Percentiles rank a stretch among this genome's conserved stretches.
Evolutionary conservation across 2,888 invertebrate species (phyloP).

Genomic region (Calliopum simillimum): DNA sequence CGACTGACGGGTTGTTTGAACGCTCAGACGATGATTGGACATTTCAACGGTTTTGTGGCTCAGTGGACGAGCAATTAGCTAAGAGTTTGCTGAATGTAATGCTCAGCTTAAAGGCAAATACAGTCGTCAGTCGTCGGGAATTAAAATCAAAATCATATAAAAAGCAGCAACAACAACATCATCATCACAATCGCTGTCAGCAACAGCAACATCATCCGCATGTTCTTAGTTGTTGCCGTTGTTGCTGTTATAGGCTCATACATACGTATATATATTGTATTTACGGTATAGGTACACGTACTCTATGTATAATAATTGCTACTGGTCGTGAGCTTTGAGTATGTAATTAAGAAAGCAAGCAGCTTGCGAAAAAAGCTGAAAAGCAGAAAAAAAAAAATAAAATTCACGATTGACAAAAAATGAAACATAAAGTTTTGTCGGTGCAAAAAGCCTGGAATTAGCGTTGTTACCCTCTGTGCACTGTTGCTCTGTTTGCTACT

Average conservation of each 20-base stretch:
- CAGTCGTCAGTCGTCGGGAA: conserved; percentile 21
- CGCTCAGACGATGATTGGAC: neutral
- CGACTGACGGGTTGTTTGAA: conserved; percentile 20
- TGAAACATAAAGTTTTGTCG: neutral
- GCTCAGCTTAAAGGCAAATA: conserved; percentile 28
- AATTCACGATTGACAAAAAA: no score
- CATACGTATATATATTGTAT: no score
- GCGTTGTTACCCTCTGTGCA: neutral
- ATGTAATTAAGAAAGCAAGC: conserved; percentile 27
- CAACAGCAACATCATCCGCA: conserved; percentile 7
- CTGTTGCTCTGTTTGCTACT: neutral
- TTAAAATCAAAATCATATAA: conserved; percentile 28
- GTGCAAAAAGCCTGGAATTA: conserved; percentile 11
- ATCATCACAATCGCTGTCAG: conserved; percentile 16
- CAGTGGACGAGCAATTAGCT: conserved; percentile 29
- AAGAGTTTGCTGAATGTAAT: conserved; percentile 27
- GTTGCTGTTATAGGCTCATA: neutral
- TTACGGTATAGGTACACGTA: no score
- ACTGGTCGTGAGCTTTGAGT: conserved; percentile 26
- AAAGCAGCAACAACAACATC: conserved; percentile 32
- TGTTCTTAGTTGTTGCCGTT: neutral
- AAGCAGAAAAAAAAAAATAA: neutral
- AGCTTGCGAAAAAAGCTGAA: neutral
- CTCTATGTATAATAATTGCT: conserved; percentile 29
- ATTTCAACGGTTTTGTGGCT: conserved; percentile 2